Base-by-base conservation (phyloP, 2,888 invertebrate species). In the Plagodis dolabraria region DNA sequence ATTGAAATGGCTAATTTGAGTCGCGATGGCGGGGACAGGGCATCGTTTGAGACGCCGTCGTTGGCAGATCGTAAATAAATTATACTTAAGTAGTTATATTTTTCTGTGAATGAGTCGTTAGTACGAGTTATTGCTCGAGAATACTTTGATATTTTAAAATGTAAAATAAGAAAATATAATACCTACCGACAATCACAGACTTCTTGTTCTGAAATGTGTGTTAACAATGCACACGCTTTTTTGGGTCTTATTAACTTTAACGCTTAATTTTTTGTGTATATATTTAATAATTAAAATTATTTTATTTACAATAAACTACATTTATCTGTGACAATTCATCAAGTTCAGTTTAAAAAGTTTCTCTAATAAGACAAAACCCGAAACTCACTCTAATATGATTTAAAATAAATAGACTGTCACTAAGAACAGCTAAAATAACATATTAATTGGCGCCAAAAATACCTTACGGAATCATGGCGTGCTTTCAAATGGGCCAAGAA, bases 1-100 rank as follows among this genome's bases (percentile, higher is more conserved):
- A 86, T 88, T 83, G 76, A 81, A 87, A 85, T 78, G 85, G 87
- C 87, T 89, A 89, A 89, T 89, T 89, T 85, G 85, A 87, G 83
- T 71, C 67, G 69, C 71, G 74, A 77, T 73, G 75, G 74, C 74
- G 71, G 68, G 70, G 75, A 77, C 78, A 75, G 61, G 69, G 69
- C 71, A 74, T 73, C 64, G 68, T 72, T 69, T 61, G 68, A 72
- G 69, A 64, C 70, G 69, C 70, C 77, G 80, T 72, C 69, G 72
- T 77, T 80, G 79, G 74, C 84, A 82, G 82, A 71, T 85, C 72
- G 77, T 86, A 86, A 87, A 87, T 87, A 84, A 80, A 83, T 84
- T 83, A 82, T 71, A 60, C 66, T 65, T 63, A 77, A 65, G 53
- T 63, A 69, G 61, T 69, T 72, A 22, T 22, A 22, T 22, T 74